phyloP scores from a whole-genome alignment of 2,113 vertebrate species.

The Nycticryphes semicollaris region DNA sequence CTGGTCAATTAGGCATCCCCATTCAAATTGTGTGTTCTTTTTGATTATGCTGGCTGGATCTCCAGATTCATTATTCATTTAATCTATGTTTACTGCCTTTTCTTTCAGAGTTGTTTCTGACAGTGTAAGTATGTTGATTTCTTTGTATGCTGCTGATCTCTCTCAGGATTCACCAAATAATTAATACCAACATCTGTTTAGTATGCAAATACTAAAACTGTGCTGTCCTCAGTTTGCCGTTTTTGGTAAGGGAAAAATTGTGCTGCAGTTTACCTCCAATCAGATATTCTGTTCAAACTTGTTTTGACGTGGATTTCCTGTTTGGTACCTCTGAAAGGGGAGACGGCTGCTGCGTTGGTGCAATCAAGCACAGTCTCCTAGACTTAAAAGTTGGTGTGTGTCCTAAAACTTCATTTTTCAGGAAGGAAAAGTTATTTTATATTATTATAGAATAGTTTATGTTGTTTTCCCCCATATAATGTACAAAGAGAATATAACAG shows the following conservation, averaged over 20 bases:
- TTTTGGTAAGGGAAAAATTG: neutral
- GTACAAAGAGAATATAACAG: neutral
- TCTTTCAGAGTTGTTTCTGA: slow-evolving; percentile 1
- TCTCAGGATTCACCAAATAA: slow-evolving; percentile 19
- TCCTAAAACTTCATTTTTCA: neutral
- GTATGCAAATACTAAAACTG: neutral
- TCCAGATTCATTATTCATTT: neutral
- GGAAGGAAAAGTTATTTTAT: neutral
- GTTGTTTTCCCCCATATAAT: neutral
- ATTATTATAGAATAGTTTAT: neutral
- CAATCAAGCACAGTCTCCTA: neutral
- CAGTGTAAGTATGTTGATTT: neutral
- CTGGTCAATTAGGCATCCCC: neutral
- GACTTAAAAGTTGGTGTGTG: neutral
- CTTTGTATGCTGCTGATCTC: neutral
- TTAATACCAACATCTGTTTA: slow-evolving; percentile 40
- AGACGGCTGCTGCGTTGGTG: neutral
- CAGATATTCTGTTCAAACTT: neutral
- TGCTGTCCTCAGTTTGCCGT: neutral
- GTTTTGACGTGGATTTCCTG: neutral
- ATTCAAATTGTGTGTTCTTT: neutral
- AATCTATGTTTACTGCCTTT: neutral
- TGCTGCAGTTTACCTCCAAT: neutral
- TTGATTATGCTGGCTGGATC: neutral
- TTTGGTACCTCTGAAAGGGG: neutral